Conservation (phyloP, 1,140 invertebrate species). For the Manduca sexta region DNA sequence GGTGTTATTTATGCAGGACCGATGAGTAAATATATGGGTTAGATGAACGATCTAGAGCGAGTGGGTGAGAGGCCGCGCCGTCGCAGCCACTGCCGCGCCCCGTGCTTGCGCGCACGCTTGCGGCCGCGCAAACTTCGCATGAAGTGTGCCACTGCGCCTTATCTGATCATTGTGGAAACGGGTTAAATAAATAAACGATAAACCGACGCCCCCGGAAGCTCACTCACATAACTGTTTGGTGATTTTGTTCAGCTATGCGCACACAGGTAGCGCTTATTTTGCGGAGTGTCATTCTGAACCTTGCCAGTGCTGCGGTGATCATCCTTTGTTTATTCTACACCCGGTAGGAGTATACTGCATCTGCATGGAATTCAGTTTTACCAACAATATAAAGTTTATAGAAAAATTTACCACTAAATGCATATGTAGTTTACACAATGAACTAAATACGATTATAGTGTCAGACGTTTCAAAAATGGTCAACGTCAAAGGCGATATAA, state of each 20-base stretch:
- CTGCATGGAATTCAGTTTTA: slow-evolving; percentile 26
- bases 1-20: slow-evolving; percentile 46
- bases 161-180: slow-evolving; percentile 6
- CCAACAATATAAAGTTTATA: slow-evolving; percentile 37
- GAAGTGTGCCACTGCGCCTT: slow-evolving; percentile 3
- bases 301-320: slow-evolving; percentile 6
- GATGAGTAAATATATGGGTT: slow-evolving; percentile 61
- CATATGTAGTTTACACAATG: slow-evolving; percentile 49
- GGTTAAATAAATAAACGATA: slow-evolving; percentile 5
- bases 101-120: slow-evolving; percentile 57
- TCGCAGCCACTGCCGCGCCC: slow-evolving; percentile 47
- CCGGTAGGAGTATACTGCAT: slow-evolving; percentile 5
- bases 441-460: slow-evolving; percentile 25
- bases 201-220: slow-evolving; percentile 2
- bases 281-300: slow-evolving; percentile 17
- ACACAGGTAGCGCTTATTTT: slow-evolving; percentile 17
- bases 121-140: slow-evolving; percentile 7
- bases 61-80: slow-evolving; percentile 45
- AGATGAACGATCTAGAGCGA: slow-evolving; percentile 60
- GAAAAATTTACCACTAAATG: slow-evolving; percentile 42
- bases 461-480: slow-evolving; percentile 44
- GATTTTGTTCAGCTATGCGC: slow-evolving; percentile 23
- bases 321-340: not conserved
- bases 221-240: slow-evolving; percentile 11
- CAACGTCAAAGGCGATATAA: slow-evolving; percentile 56